These are phyloP conservation scores for Syngnathus scovelli DNA, from an alignment of 2,113 vertebrate species.

Conservation along the genomic window DNA sequence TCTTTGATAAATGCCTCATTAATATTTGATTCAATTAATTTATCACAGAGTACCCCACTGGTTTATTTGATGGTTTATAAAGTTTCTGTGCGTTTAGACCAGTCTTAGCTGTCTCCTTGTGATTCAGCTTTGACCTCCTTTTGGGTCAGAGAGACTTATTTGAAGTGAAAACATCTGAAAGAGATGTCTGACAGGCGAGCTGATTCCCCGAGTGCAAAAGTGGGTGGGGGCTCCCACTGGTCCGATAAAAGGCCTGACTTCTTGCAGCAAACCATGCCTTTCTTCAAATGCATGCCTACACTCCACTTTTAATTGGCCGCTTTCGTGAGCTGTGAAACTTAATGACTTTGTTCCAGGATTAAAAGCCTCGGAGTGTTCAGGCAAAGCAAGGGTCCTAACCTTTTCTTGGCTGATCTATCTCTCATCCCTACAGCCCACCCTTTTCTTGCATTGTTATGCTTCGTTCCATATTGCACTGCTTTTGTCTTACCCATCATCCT, in stretches of 20 bases:
- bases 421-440: conserved; percentile 5
- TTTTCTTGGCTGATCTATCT: conserved; percentile 43
- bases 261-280: conserved; percentile 57
- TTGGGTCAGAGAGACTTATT: conserved; percentile 33
- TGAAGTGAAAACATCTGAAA: conserved; percentile 45
- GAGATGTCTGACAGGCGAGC: conserved; percentile 46
- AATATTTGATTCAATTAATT: conserved; percentile 3
- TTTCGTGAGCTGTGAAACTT: conserved; percentile 60
- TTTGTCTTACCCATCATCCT: conserved; percentile 2
- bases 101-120: conserved; percentile 5
- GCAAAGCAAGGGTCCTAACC: conserved; percentile 59
- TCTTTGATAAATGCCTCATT: conserved; percentile 4
- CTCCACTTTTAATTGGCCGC: conserved; percentile 69
- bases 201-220: conserved; percentile 47
- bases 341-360: conserved; percentile 71
- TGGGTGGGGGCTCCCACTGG: conserved; percentile 39
- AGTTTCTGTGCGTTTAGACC: neutral
- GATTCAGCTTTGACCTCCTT: conserved; percentile 28
- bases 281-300: conserved; percentile 47
- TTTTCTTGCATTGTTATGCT: conserved; percentile 13
- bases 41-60: neutral
- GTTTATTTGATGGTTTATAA: neutral
- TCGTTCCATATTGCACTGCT: neutral
- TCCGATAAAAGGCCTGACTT: conserved; percentile 59
- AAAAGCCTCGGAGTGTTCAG: conserved; percentile 63